Evolutionary conservation across 2,888 invertebrate species (phyloP), one percentile per base, ranked within the genome.

Genomic region (Tetrapedia diversipes): DNA sequence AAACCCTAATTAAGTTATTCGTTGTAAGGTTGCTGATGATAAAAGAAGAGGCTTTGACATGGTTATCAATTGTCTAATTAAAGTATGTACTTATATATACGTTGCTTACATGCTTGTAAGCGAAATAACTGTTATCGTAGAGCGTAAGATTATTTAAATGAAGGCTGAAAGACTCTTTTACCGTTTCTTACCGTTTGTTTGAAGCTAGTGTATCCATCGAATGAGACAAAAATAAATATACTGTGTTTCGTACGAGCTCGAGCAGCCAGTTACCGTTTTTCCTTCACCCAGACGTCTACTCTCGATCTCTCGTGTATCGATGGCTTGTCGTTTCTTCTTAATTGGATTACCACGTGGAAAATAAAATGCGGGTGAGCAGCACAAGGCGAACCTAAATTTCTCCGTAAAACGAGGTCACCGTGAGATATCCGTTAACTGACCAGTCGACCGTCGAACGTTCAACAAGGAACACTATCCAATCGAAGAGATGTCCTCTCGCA

Each of bases 341-440:
- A 54, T 39, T 57, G 14, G 41, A 27, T 32, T 34, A 22, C 11
- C 14, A 22, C 7, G 45, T 14, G 63, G 54, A 24, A 69, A 64
- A 77, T 77, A 45, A 81, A 68, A 80, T 53, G 47, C 59, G 39
- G 59, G 47, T 63, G 19, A 77, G 32, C 49, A 57, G n/a, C 32
- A 56, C 19, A 45, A 60, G 70, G 45, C 68, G 78, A 85, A 87
- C 85, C 85, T 87, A 85, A 88, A 89, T 91, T 90, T 91, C 91
- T 89, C 91, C 84, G 43, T 22, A 60, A 85, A 91, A 87, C 79
- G 90, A 83, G 91, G 91, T 89, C 89, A 87, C 65, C 73, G 59
- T 65, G 32, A 74, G 75, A 82, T 75, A 80, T 86, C 86, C 87
- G 90, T 89, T 87, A 86, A 73, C 84, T 80, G 80, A 79, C 81